Evolutionary conservation across 2,888 invertebrate genomes (phyloP).

Genomic region (Drosophila cracens): DNA sequence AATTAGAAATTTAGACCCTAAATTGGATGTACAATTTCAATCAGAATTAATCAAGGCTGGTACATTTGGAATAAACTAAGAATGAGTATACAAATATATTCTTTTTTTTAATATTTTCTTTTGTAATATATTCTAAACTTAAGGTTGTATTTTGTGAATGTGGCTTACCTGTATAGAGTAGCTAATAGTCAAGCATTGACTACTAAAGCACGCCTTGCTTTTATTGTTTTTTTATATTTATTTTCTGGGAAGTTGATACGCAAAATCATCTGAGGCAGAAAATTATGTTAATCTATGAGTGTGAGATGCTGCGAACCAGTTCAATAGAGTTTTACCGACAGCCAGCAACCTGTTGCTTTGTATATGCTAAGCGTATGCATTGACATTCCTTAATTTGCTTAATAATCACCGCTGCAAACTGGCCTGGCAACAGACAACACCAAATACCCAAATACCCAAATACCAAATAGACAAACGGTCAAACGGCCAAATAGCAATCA

Average conservation of each 20-base stretch:
- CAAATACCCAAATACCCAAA: slow-evolving; percentile 10
- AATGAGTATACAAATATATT: not conserved
- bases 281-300: slow-evolving; percentile 57
- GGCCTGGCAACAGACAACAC: slow-evolving; percentile 66
- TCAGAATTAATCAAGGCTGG: not conserved
- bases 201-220: not conserved
- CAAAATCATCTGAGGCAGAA: slow-evolving; percentile 53
- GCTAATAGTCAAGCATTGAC: not conserved
- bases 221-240: slow-evolving; percentile 1
- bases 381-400: slow-evolving; percentile 78
- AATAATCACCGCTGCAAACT: slow-evolving; percentile 68
- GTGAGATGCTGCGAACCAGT: slow-evolving; percentile 56
- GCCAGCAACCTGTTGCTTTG: slow-evolving; percentile 71
- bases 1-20: not conserved
- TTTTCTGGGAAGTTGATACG: slow-evolving; percentile 50
- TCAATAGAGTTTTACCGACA: slow-evolving; percentile 67
- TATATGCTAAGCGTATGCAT: slow-evolving; percentile 74
- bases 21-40: not conserved
- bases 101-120: not conserved
- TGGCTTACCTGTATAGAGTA: slow-evolving; percentile 6
- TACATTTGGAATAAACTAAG: not conserved
- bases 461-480: slow-evolving; percentile 7
- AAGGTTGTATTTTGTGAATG: not conserved
- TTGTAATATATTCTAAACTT: not conserved
- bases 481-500: slow-evolving; percentile 6